A percentile compares a stretch with the other conserved stretches of the same genome.
These are phyloP conservation scores for Hyphantria cunea DNA, from an alignment of 1,140 invertebrate genomes.

Conservation along the genomic window DNA sequence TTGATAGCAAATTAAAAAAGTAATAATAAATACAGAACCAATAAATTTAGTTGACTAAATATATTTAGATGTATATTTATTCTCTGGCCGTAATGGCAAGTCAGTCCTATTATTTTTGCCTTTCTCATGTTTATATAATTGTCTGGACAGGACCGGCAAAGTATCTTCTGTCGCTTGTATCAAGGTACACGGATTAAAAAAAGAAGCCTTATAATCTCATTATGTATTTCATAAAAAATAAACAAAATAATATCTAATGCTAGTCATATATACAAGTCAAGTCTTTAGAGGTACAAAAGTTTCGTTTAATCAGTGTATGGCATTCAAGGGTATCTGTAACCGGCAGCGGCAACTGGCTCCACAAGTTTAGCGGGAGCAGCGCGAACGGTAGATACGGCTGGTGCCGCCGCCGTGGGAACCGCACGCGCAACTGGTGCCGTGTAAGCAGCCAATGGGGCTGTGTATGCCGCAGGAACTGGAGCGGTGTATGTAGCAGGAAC, in stretches of 20 bases:
- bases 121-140: too few relatives aligned
- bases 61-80: too few relatives aligned
- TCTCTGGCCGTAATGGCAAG: too few relatives aligned
- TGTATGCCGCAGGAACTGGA: constrained; percentile 28
- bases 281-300: constrained; percentile 20
- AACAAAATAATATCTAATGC: constrained; percentile 14
- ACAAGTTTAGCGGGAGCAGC: constrained; percentile 21
- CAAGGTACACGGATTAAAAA: not conserved
- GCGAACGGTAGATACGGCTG: constrained; percentile 7
- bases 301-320: constrained; percentile 7
- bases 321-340: constrained; percentile 28
- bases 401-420: constrained; percentile 4
- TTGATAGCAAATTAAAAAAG: too few relatives aligned
- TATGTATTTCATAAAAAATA: constrained; percentile 25
- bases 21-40: too few relatives aligned
- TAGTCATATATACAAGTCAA: constrained; percentile 18
- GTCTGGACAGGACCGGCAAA: too few relatives aligned
- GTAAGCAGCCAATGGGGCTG: constrained; percentile 18
- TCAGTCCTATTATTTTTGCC: too few relatives aligned
- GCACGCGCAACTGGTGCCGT: not conserved
- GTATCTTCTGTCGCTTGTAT: too few relatives aligned
- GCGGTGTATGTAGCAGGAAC: constrained; percentile 36
- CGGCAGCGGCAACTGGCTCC: constrained; percentile 4
- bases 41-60: too few relatives aligned
- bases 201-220: constrained; percentile 2